These are phyloP conservation scores for Morone saxatilis DNA, from an alignment of 2,113 vertebrate species.

Conservation along the genomic window DNA sequence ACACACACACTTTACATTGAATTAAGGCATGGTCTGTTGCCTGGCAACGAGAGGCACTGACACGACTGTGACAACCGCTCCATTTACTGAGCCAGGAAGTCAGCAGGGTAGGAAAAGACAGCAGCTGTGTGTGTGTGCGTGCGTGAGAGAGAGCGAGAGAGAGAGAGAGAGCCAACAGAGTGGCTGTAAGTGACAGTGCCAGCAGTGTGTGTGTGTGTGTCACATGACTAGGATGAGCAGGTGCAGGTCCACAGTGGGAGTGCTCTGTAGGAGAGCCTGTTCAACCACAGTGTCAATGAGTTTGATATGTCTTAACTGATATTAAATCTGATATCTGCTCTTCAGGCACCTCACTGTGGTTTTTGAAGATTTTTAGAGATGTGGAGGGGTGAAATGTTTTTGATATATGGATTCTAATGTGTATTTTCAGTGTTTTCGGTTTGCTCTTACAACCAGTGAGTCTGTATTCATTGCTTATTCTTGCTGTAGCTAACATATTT, in stretches of 20 bases:
- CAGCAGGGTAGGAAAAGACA: conserved; percentile 74
- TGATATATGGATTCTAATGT: background rate
- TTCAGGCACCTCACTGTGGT: background rate
- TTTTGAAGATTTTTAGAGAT: background rate
- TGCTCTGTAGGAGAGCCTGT: conserved; percentile 52
- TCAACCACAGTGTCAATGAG: conserved; percentile 46
- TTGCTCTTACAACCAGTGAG: background rate
- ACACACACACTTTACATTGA: conserved; percentile 36
- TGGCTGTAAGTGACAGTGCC: conserved; percentile 39
- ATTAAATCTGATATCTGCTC: conserved; percentile 3
- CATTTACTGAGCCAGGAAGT: conserved; percentile 79
- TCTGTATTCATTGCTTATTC: background rate
- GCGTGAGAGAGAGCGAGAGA: background rate
- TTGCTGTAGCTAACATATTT: background rate
- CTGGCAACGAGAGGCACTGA: conserved; percentile 67
- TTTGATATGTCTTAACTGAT: conserved; percentile 5
- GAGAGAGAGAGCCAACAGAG: conserved; percentile 10
- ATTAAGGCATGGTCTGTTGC: conserved; percentile 72
- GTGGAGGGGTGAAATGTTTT: background rate
- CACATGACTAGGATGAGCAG: conserved; percentile 65
- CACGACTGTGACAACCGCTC: conserved; percentile 63
- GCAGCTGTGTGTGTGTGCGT: conserved; percentile 59
- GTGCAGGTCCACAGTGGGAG: conserved; percentile 79
- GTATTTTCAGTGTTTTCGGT: no score
- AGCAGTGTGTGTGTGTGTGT: conserved; percentile 56